Conservation (phyloP, 1,140 invertebrate genomes). For the Gonatopus flavifemur region DNA sequence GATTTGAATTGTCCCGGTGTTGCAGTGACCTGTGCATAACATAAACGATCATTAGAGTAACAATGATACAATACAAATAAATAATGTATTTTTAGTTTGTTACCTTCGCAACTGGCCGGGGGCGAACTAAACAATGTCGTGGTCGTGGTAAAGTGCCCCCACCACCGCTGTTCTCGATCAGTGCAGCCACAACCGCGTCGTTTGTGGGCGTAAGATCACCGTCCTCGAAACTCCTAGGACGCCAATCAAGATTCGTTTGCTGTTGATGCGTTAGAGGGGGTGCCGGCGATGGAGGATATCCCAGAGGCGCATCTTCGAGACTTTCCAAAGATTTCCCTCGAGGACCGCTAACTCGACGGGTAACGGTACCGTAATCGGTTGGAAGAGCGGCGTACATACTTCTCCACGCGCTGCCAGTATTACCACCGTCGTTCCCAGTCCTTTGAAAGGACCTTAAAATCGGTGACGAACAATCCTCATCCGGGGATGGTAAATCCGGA, state of each 20-base stretch:
- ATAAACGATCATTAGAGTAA: background rate
- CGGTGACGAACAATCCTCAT: constrained; percentile 55
- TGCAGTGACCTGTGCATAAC: constrained; percentile 52
- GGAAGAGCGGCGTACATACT: constrained; percentile 54
- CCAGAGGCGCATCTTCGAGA: constrained; percentile 63
- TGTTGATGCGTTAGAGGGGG: constrained; percentile 43
- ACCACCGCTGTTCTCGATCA: constrained; percentile 64
- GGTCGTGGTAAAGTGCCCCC: constrained; percentile 85
- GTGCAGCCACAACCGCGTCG: constrained; percentile 67
- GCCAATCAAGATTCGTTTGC: constrained; percentile 65
- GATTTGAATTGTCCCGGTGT: constrained; percentile 55
- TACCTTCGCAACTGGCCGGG: constrained; percentile 84
- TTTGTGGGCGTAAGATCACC: constrained; percentile 88
- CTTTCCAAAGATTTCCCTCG: constrained; percentile 82
- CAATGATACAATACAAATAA: background rate
- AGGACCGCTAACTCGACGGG: constrained; percentile 45
- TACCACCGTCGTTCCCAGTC: constrained; percentile 27
- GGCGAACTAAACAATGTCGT: constrained; percentile 73
- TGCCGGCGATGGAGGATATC: constrained; percentile 53
- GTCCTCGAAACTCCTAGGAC: constrained; percentile 81
- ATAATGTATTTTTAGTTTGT: constrained; percentile 20
- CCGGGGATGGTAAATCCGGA: constrained; percentile 53
- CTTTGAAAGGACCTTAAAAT: constrained; percentile 54
- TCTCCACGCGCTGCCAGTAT: constrained; percentile 39
- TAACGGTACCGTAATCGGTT: constrained; percentile 29